These are phyloP conservation scores for Neodiprion pinetum DNA, from an alignment of 1,140 invertebrate genomes.

Conservation along the genomic window DNA sequence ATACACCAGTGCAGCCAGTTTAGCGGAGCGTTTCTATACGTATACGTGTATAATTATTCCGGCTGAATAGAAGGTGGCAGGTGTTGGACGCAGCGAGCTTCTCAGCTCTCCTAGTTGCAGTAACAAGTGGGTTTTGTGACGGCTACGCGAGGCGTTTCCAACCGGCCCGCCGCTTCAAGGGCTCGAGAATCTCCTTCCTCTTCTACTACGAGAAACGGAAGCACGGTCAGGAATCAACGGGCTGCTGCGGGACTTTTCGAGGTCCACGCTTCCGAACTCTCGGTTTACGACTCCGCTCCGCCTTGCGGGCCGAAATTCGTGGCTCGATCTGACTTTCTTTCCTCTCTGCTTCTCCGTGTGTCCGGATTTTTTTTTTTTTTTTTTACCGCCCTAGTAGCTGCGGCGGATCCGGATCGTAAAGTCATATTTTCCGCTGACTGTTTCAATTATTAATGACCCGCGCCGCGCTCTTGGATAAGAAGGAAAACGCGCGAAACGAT, in stretches of 20 bases:
- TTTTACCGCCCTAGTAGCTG: no score
- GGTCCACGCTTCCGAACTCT: no score
- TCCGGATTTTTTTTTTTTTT: no score
- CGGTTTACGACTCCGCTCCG: no score
- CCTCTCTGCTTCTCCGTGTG: neutral
- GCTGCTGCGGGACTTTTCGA: no score
- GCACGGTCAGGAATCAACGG: no score
- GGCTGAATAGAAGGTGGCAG: neutral
- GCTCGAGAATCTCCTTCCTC: no score
- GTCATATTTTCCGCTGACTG: conserved; percentile 28
- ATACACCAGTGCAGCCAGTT: conserved; percentile 11
- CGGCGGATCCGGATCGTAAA: conserved; percentile 26
- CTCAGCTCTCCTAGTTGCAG: conserved; percentile 30
- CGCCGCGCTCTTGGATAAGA: neutral
- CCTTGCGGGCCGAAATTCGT: no score
- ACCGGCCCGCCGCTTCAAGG: no score
- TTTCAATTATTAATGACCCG: conserved; percentile 27
- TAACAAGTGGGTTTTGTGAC: conserved; percentile 50
- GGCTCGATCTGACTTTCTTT: neutral
- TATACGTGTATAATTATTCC: conserved; percentile 22
- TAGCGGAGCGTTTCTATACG: conserved; percentile 7
- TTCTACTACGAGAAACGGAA: no score
- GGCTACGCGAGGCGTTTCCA: neutral
- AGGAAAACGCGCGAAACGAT: neutral
- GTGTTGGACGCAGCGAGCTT: conserved; percentile 14